Conservation (phyloP, 2,113 vertebrate species). For the Xiphophorus hellerii region DNA sequence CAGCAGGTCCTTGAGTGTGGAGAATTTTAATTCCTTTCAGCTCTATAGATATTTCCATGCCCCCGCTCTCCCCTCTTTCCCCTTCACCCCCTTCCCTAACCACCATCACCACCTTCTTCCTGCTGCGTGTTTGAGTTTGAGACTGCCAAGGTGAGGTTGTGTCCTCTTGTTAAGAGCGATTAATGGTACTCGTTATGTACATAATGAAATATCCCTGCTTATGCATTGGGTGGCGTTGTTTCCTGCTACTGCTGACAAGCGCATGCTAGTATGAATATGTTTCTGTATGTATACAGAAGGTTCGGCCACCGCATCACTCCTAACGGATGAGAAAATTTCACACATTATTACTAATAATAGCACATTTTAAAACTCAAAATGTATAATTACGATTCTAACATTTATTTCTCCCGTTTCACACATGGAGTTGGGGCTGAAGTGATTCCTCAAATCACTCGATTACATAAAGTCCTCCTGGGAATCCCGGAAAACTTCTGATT, state of each 20-base stretch:
- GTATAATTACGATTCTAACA: too few relatives aligned
- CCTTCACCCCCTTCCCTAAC: background rate
- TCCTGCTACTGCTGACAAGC: slow-evolving; percentile 50
- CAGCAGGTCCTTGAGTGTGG: slow-evolving; percentile 68
- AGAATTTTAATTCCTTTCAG: slow-evolving; percentile 76
- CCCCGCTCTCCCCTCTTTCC: slow-evolving; percentile 1
- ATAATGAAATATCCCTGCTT: slow-evolving; percentile 82
- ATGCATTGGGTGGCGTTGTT: slow-evolving; percentile 73
- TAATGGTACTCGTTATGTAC: slow-evolving; percentile 83
- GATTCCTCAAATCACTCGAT: too few relatives aligned
- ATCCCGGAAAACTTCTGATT: too few relatives aligned
- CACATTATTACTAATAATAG: too few relatives aligned
- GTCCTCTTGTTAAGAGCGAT: slow-evolving; percentile 84
- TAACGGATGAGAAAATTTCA: background rate
- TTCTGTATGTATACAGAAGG: background rate
- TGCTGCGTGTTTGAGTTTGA: slow-evolving; percentile 71
- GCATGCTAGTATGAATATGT: background rate
- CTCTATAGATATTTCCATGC: slow-evolving; percentile 66
- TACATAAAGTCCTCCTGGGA: too few relatives aligned
- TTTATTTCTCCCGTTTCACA: too few relatives aligned
- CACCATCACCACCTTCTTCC: slow-evolving; percentile 37
- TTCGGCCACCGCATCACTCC: background rate
- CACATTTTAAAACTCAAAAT: too few relatives aligned
- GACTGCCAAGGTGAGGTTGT: slow-evolving; percentile 82
- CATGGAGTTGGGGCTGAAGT: too few relatives aligned